Conservation (phyloP, 2,888 invertebrate species). For the Branchinecta sandiegonensis region DNA sequence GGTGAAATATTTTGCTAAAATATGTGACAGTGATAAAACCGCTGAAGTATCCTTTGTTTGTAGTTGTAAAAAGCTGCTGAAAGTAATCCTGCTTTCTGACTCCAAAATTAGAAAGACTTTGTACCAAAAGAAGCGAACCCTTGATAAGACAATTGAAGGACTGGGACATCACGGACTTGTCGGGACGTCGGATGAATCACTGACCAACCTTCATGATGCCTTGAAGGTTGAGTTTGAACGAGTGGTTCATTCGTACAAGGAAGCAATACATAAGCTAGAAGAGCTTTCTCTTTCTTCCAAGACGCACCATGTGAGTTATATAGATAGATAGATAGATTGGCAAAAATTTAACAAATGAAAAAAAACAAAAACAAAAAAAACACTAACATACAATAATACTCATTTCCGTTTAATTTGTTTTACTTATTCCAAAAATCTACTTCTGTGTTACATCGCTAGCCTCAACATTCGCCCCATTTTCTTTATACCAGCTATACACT, state of each 20-base stretch:
- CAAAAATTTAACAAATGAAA: no score
- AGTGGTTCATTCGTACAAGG: constrained; percentile 70
- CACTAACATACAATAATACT: no score
- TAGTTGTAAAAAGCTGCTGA: constrained; percentile 37
- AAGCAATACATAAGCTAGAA: constrained; percentile 70
- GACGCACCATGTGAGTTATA: constrained; percentile 16
- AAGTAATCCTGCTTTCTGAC: constrained; percentile 39
- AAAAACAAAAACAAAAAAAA: no score
- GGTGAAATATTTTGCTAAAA: constrained; percentile 53
- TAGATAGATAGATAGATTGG: no score
- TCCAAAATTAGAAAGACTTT: constrained; percentile 47
- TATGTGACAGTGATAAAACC: not conserved
- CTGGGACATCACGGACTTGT: constrained; percentile 59
- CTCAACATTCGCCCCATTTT: no score
- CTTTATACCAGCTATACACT: no score
- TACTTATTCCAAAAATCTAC: no score
- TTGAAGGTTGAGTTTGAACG: constrained; percentile 52
- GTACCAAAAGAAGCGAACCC: constrained; percentile 49
- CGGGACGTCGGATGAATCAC: constrained; percentile 41
- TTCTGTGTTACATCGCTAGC: no score
- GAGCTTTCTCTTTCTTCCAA: constrained; percentile 34
- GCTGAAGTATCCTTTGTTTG: constrained; percentile 30
- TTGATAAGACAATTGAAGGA: constrained; percentile 74
- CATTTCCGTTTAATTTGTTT: no score
- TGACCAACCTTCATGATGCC: constrained; percentile 36